Percentiles rank a stretch among this genome's conserved stretches.
Conservation (phyloP, 2,888 invertebrate genomes). For the Rhingia campestris region DNA sequence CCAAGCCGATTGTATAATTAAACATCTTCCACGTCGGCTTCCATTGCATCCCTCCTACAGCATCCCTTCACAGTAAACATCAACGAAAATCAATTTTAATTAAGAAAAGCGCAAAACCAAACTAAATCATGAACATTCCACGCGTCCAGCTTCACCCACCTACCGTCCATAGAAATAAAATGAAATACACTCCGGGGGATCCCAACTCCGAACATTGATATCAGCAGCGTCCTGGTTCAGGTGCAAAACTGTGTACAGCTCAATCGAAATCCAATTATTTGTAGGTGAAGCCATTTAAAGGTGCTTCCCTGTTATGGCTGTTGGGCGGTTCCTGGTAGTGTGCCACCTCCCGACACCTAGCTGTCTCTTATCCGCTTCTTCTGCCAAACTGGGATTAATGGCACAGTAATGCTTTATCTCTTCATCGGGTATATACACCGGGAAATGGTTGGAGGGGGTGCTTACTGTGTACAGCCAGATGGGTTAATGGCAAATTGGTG, state of each 20-base stretch:
- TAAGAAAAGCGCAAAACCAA: slow-evolving; percentile 36
- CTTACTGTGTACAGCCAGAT: not conserved
- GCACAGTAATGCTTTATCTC: slow-evolving; percentile 52
- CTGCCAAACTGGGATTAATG: slow-evolving; percentile 55
- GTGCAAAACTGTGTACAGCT: slow-evolving; percentile 68
- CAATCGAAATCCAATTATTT: slow-evolving; percentile 73
- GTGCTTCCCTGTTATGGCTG: slow-evolving; percentile 23
- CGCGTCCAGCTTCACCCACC: slow-evolving; percentile 21
- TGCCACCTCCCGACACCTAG: not conserved
- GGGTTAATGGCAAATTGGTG: slow-evolving; percentile 66
- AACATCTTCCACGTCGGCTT: not conserved
- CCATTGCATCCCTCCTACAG: not conserved
- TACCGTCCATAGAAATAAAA: slow-evolving; percentile 32
- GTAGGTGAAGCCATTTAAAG: slow-evolving; percentile 66
- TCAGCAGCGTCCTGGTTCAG: slow-evolving; percentile 5
- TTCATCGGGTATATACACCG: slow-evolving; percentile 26
- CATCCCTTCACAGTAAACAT: not conserved
- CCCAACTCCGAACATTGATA: not conserved
- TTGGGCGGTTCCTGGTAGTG: not conserved
- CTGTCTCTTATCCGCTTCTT: slow-evolving; percentile 11
- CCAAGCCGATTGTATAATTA: slow-evolving; percentile 8
- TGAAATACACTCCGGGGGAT: slow-evolving; percentile 7
- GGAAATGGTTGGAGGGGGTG: not conserved
- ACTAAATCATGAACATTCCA: not conserved
- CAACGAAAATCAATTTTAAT: slow-evolving; percentile 67